phyloP scores from a whole-genome alignment of 2,113 vertebrate genomes.

The Epinephelus cyanopodus region DNA sequence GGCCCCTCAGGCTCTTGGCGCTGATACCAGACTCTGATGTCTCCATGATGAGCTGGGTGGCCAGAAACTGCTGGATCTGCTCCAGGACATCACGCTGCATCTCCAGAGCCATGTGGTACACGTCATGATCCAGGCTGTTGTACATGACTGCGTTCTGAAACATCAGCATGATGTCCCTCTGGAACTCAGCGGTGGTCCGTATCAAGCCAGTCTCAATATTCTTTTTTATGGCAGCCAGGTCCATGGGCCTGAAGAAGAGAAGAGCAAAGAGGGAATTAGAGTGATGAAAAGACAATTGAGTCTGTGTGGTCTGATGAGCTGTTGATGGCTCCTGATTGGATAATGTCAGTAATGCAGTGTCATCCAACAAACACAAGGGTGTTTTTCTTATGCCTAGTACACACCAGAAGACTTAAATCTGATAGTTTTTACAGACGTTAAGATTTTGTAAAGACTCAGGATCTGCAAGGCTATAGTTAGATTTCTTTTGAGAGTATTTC shows the following conservation, averaged over 20 bases:
- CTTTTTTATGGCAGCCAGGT: slow-evolving; percentile 98
- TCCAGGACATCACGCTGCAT: slow-evolving; percentile 99
- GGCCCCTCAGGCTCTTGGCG: slow-evolving; percentile 96
- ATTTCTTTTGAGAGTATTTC: too few species aligned
- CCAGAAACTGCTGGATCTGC: slow-evolving; percentile 99
- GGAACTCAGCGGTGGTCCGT: slow-evolving; percentile 97
- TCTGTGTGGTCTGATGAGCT: too few species aligned
- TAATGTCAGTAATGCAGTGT: neutral
- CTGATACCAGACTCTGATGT: slow-evolving; percentile 97
- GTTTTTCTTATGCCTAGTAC: neutral
- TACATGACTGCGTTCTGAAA: slow-evolving; percentile 99
- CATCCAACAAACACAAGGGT: neutral
- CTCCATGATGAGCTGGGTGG: slow-evolving; percentile 99
- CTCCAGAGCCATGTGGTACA: slow-evolving; percentile 99
- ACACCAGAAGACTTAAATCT: too few species aligned
- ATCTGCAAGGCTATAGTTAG: too few species aligned
- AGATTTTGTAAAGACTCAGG: too few species aligned
- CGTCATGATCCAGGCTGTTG: slow-evolving; percentile 98
- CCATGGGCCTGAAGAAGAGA: slow-evolving; percentile 91
- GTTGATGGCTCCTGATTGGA: too few species aligned
- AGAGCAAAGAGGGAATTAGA: neutral
- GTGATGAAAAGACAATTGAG: too few species aligned
- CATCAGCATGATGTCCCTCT: slow-evolving; percentile 99
- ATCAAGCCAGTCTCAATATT: slow-evolving; percentile 97
- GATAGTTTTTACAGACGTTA: too few species aligned